A percentile compares a stretch with the other conserved stretches of the same genome.
Conservation (phyloP, 2,797 vertebrate species). For the Sebastolobus alascanus region DNA sequence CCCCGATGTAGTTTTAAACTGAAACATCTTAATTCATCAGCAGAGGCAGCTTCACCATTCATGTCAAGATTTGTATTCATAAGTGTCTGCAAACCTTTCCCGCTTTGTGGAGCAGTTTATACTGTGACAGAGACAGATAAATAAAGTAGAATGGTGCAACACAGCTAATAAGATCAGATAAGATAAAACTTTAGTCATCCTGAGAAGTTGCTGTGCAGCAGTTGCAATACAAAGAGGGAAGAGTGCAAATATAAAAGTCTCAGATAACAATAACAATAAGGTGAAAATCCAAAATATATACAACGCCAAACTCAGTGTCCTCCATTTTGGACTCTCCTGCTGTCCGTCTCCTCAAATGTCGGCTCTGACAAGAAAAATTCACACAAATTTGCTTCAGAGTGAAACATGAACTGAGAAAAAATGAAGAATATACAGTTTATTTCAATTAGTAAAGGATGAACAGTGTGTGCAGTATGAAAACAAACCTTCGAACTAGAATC, state of each 20-base stretch:
- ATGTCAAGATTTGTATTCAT: background rate
- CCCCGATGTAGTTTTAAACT: background rate
- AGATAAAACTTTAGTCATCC: too few relatives aligned
- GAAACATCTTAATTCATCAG: conserved; percentile 1
- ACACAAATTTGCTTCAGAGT: background rate
- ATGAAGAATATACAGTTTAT: background rate
- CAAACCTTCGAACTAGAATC: too few relatives aligned
- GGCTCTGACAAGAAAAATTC: background rate
- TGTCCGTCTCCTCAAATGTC: background rate
- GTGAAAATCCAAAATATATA: background rate
- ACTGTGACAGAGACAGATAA: background rate
- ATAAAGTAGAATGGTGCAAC: background rate
- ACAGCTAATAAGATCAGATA: background rate
- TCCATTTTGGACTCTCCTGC: background rate
- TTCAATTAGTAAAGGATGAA: background rate
- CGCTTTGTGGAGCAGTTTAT: background rate
- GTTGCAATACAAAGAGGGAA: background rate
- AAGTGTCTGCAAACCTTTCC: background rate
- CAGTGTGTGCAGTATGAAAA: background rate
- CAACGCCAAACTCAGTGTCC: background rate
- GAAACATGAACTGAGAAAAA: background rate
- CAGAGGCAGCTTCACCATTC: background rate
- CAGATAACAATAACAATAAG: background rate
- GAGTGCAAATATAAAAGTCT: background rate
- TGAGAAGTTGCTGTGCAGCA: background rate